A percentile compares a stretch with the other conserved stretches of the same genome.
Evolutionary conservation across 2,888 invertebrate genomes (phyloP).

Genomic region (Dynastes maya): DNA sequence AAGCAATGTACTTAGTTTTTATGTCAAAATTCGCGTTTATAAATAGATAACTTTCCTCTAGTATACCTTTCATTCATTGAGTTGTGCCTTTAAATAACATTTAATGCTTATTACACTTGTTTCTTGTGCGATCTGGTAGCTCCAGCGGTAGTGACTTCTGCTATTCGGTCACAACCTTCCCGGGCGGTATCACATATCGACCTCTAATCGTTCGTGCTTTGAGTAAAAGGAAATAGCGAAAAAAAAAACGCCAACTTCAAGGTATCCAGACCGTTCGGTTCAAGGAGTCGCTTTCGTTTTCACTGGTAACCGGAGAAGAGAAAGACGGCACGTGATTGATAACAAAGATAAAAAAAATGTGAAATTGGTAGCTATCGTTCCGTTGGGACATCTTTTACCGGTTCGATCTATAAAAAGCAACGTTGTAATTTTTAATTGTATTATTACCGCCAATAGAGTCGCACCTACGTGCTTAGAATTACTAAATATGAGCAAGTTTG

Average conservation of each 20-base stretch:
- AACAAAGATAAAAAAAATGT: slow-evolving; percentile 41
- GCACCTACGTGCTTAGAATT: slow-evolving; percentile 12
- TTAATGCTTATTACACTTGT: neutral
- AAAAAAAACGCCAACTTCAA: slow-evolving; percentile 33
- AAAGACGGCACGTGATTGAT: slow-evolving; percentile 26
- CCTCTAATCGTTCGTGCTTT: slow-evolving; percentile 33
- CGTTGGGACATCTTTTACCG: slow-evolving; percentile 40
- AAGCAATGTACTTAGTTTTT: neutral
- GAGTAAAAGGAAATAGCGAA: slow-evolving; percentile 41
- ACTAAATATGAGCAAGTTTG: slow-evolving; percentile 32
- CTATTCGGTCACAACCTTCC: slow-evolving; percentile 34
- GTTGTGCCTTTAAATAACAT: neutral
- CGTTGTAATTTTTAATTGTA: slow-evolving; percentile 40
- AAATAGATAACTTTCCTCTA: neutral
- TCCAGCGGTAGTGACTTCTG: neutral
- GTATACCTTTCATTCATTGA: neutral
- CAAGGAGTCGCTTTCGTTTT: slow-evolving; percentile 46
- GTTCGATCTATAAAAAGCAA: slow-evolving; percentile 40
- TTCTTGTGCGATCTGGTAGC: neutral
- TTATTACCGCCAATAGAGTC: slow-evolving; percentile 13
- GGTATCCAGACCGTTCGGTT: slow-evolving; percentile 40
- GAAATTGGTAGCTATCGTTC: slow-evolving; percentile 36
- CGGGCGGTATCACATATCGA: slow-evolving; percentile 35
- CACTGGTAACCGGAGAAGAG: slow-evolving; percentile 42
- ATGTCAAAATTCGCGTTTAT: neutral